A percentile compares a stretch with the other conserved stretches of the same genome.
These are phyloP conservation scores for Nicator chloris DNA, from an alignment of 2,113 vertebrate species.

Conservation along the genomic window DNA sequence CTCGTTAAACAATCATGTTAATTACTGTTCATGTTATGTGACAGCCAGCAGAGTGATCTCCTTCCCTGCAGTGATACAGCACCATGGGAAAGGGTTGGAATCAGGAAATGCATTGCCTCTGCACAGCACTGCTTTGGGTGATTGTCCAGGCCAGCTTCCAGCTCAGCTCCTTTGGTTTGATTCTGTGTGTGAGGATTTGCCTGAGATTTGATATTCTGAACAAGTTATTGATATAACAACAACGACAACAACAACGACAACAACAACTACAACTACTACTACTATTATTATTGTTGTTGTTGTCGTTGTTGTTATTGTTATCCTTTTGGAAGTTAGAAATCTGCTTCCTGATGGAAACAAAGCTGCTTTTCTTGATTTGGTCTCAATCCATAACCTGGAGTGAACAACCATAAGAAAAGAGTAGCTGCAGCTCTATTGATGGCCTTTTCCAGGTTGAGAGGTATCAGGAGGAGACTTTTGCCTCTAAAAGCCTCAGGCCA, in stretches of 20 bases:
- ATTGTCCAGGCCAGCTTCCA: not conserved
- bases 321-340: not conserved
- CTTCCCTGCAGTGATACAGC: not conserved
- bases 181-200: not conserved
- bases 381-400: not conserved
- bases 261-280: too few species aligned
- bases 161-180: not conserved
- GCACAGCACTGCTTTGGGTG: not conserved
- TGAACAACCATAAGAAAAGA: not conserved
- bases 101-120: not conserved
- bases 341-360: not conserved
- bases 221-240: too few species aligned
- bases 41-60: not conserved
- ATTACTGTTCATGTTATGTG: constrained; percentile 25
- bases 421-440: not conserved
- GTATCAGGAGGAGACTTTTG: not conserved
- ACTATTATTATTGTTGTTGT: too few species aligned
- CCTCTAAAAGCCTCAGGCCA: not conserved
- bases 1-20: not conserved
- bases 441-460: not conserved
- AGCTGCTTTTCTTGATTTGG: not conserved
- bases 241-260: too few species aligned
- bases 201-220: not conserved
- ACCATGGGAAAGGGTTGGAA: not conserved
- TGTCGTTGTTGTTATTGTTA: too few species aligned